Base-by-base conservation (phyloP, 2,888 invertebrate species). In the Acanthosepion pharaonis region DNA sequence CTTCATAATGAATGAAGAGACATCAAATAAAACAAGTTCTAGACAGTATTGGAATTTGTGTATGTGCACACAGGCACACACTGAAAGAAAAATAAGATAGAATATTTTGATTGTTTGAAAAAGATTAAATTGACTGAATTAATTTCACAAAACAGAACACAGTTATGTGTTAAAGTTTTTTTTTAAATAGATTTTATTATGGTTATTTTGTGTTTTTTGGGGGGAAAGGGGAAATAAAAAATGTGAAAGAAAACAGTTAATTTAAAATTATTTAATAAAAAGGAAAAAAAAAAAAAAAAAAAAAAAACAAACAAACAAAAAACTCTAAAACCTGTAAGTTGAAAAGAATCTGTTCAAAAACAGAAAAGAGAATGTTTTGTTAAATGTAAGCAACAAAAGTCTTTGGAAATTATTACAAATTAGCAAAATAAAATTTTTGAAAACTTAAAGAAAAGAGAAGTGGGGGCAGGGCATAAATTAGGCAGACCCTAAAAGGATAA, bases 401-500 rank as follows among this genome's bases (percentile, higher is more conserved):
- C 20, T 78, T 78, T 78, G 78, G 11, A 78, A 78, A 78, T 78
- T 78, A 78, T 78, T 78, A 78, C 78, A 78, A 78, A 78, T 78
- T n/a, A 78, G 78, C 78, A 78, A 78, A 78, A 78, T n/a, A n/a
- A 78, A 78, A n/a, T n/a, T n/a, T n/a, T n/a, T n/a, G 15, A 78
- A n/a, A 78, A 9, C 11, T n/a, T 11, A 78, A n/a, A 78, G 15
- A 33, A n/a, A 9, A 78, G 15, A n/a, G 11, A 33, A 33, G 15
- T 9, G n/a, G 78, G 78, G 9, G 33, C 78, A 78, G n/a, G 78
- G 11, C 2, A 78, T n/a, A 78, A 78, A 33, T 78, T 78, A 78
- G 78, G 78, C 78, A n/a, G 78, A 78, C n/a, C 33, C 78, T 78
- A 78, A 78, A 78, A 78, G 64, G 78, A 78, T n/a, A 78, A 78